Conservation (phyloP, 2,797 vertebrate genomes). For the Lepidocolaptes lacrymiger region DNA sequence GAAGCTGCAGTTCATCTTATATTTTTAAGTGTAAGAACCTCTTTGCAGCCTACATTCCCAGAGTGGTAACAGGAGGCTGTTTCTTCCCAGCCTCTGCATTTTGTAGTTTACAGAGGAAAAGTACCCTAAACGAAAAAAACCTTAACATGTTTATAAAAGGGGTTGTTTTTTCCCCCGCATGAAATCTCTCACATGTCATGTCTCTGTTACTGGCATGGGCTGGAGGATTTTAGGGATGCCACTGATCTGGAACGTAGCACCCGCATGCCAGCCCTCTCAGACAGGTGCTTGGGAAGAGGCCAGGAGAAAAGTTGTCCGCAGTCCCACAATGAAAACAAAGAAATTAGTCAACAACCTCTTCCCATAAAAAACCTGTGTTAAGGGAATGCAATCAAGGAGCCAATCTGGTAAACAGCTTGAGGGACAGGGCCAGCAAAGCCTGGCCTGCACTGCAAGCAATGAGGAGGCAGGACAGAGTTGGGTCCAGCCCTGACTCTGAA, state of each 20-base stretch:
- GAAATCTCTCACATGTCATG: neutral
- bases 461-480: neutral
- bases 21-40: neutral
- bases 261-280: neutral
- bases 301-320: slow-evolving; percentile 10
- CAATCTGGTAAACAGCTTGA: neutral
- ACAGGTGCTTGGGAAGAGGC: slow-evolving; percentile 30
- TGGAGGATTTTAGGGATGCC: neutral
- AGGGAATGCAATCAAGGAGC: neutral
- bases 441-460: rapidly evolving
- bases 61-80: neutral
- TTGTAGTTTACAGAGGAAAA: neutral
- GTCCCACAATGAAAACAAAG: neutral
- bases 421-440: neutral
- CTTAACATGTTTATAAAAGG: neutral
- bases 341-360: neutral
- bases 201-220: neutral
- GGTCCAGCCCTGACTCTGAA: rapidly evolving
- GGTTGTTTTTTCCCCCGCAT: neutral
- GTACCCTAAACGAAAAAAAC: neutral
- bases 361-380: neutral
- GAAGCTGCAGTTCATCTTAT: neutral
- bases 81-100: neutral
- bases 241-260: neutral
- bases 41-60: neutral